Evolutionary conservation across 2,113 vertebrate genomes (phyloP).

Genomic region (Triplophysa dalaica): DNA sequence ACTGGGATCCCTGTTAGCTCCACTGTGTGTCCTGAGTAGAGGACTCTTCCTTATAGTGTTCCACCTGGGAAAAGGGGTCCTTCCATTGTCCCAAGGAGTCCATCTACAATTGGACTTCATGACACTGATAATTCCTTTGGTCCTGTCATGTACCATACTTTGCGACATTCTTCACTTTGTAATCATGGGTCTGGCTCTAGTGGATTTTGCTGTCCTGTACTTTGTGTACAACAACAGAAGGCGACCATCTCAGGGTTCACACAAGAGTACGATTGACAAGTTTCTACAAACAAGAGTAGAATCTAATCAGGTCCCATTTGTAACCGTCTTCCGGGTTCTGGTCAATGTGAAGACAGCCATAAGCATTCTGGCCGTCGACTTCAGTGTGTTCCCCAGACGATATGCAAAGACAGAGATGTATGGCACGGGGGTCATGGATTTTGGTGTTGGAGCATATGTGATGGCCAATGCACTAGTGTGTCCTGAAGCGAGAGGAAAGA

Average conservation of each 20-base stretch:
- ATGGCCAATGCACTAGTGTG: conserved; percentile 88
- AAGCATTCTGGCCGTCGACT: conserved; percentile 93
- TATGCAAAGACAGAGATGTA: conserved; percentile 93
- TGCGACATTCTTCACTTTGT: conserved; percentile 71
- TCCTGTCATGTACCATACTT: conserved; percentile 82
- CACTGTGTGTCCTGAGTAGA: conserved; percentile 81
- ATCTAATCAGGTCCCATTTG: conserved; percentile 76
- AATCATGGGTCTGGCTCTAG: conserved; percentile 57
- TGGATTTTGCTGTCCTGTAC: conserved; percentile 65
- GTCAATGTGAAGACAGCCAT: conserved; percentile 85
- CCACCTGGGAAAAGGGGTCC: conserved; percentile 63
- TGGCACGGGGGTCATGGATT: conserved; percentile 93
- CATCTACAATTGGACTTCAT: conserved; percentile 83
- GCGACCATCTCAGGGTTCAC: conserved; percentile 9
- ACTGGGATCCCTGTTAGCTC: conserved; percentile 76
- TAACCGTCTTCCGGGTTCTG: conserved; percentile 84
- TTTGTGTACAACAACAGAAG: conserved; percentile 68
- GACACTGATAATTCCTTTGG: conserved; percentile 77
- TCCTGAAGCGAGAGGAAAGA: conserved; percentile 81
- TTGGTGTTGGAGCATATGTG: conserved; percentile 88
- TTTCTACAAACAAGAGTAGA: conserved; percentile 76
- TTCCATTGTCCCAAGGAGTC: conserved; percentile 62
- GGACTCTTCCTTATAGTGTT: conserved; percentile 80
- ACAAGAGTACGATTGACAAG: conserved; percentile 59
- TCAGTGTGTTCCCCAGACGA: conserved; percentile 86